Evolutionary conservation across 2,113 vertebrate species (phyloP).

Genomic region (Rhagologus leucostigma): DNA sequence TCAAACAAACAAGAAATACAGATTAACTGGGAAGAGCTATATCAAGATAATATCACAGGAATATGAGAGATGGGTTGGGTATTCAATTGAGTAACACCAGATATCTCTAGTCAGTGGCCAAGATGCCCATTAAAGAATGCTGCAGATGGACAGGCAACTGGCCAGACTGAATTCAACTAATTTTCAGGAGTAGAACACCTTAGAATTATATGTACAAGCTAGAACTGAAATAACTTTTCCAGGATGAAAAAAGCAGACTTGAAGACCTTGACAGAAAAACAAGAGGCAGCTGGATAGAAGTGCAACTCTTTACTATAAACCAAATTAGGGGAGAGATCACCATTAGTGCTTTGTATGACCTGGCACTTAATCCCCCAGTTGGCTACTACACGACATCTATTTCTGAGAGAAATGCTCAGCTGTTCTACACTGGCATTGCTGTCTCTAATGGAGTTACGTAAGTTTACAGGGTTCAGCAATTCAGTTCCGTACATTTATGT

Average conservation of each 20-base stretch:
- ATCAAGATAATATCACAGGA: not conserved
- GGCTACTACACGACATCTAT: not conserved
- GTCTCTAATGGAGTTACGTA: not conserved
- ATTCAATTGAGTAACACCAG: not conserved
- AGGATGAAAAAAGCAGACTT: not conserved
- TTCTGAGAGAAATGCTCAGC: not conserved
- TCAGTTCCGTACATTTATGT: not conserved
- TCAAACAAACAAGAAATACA: not conserved
- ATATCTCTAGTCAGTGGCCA: not conserved
- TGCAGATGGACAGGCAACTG: not conserved
- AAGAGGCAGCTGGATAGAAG: not conserved
- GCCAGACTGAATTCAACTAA: not conserved
- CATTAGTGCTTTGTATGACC: not conserved
- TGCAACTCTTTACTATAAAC: not conserved
- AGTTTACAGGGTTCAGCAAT: not conserved
- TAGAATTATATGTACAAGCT: not conserved
- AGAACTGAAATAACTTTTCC: not conserved
- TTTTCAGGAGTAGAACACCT: not conserved
- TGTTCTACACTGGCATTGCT: not conserved
- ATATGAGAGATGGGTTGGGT: not conserved
- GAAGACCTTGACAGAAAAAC: not conserved
- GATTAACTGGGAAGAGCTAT: not conserved
- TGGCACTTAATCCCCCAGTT: not conserved
- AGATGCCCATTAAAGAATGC: not conserved
- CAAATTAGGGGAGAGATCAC: not conserved